A percentile compares a stretch with the other conserved stretches of the same genome.
phyloP scores from a whole-genome alignment of 2,113 vertebrate genomes.

The Copsychus sechellarum region DNA sequence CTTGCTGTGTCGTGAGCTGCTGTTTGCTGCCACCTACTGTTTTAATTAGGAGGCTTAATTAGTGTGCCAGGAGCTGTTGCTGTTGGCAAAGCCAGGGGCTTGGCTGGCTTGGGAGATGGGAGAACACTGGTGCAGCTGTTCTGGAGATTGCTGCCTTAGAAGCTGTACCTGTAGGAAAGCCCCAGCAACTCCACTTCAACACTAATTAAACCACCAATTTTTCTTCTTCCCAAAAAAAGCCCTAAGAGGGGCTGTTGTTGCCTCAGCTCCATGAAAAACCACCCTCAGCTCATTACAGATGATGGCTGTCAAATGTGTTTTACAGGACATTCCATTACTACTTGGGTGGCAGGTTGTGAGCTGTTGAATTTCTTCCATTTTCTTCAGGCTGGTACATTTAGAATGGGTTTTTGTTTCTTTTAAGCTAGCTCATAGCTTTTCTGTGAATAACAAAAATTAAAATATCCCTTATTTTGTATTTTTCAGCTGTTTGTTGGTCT shows the following conservation, averaged over 20 bases:
- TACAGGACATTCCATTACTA: not conserved
- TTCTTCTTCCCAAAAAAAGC: not conserved
- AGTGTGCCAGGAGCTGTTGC: not conserved
- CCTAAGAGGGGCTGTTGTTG: constrained; percentile 65
- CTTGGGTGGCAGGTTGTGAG: not conserved
- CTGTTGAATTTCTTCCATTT: not conserved
- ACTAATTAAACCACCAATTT: not conserved
- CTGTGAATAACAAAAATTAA: not conserved
- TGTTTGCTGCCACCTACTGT: constrained; percentile 86
- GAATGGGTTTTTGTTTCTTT: not conserved
- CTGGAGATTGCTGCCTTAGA: not conserved
- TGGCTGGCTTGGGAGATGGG: not conserved
- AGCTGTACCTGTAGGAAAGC: not conserved
- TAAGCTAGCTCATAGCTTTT: constrained; percentile 1
- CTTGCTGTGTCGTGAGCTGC: not conserved
- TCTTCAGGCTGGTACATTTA: not conserved
- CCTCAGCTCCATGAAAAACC: constrained; percentile 46
- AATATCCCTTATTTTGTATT: not conserved
- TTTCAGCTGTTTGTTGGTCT: constrained; percentile 95
- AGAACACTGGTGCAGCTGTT: not conserved
- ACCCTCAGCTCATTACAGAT: constrained; percentile 66
- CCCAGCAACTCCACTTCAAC: constrained; percentile 15
- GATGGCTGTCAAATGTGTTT: constrained; percentile 61
- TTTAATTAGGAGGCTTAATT: not conserved
- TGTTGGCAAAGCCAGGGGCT: not conserved